These are phyloP conservation scores for Nycticorax nycticorax DNA, from an alignment of 2,113 vertebrate genomes.

Conservation along the genomic window DNA sequence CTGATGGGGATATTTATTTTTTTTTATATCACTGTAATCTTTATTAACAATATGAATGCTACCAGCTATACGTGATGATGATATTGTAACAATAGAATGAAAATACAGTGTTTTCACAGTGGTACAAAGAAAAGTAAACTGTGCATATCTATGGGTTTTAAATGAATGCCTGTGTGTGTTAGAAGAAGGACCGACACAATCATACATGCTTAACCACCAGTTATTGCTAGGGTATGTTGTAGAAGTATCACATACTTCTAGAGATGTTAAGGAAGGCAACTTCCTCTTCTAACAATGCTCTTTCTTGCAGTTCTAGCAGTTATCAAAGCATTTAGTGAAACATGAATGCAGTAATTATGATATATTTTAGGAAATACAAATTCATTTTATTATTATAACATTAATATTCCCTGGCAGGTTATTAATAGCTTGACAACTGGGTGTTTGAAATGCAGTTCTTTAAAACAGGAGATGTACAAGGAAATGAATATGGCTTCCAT, in stretches of 20 bases:
- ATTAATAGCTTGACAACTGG: neutral
- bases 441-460: neutral
- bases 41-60: neutral
- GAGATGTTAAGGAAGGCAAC: neutral
- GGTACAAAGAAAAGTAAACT: neutral
- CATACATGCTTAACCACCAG: rapidly evolving
- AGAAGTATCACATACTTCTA: neutral
- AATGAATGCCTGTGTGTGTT: neutral
- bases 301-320: neutral
- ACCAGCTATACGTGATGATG: neutral
- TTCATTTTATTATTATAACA: neutral
- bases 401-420: neutral
- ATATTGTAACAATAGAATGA: neutral
- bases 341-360: neutral
- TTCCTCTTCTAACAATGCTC: neutral
- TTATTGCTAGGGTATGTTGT: neutral
- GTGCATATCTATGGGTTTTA: neutral
- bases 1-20: neutral
- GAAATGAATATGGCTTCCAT: neutral
- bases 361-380: neutral
- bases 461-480: neutral
- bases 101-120: neutral
- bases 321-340: neutral
- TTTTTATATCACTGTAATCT: neutral
- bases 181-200: neutral